Conservation (phyloP, 1,140 invertebrate genomes). For the Helicoverpa armigera region DNA sequence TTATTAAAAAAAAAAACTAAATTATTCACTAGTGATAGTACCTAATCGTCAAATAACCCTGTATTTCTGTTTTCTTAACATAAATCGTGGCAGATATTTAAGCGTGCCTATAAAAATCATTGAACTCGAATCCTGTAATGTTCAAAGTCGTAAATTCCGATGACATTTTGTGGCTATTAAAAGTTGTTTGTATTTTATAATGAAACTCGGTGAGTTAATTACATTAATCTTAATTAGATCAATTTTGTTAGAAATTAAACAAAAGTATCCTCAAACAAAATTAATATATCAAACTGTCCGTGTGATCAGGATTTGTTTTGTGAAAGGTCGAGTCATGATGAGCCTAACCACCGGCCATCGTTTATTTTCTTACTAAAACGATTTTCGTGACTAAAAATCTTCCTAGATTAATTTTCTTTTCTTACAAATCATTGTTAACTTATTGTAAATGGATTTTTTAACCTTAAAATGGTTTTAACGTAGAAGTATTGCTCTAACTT, state of each 20-base stretch:
- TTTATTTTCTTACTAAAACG: constrained; percentile 19
- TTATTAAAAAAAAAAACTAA: too few species aligned
- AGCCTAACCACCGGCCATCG: neutral
- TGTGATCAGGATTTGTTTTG: constrained; percentile 34
- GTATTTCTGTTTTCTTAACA: neutral
- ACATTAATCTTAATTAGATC: constrained; percentile 42
- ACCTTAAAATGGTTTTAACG: too few species aligned
- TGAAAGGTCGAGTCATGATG: constrained; percentile 36
- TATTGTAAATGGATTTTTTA: neutral
- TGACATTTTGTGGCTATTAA: constrained; percentile 33
- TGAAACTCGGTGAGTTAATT: constrained; percentile 35
- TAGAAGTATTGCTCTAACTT: too few species aligned
- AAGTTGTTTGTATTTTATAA: constrained; percentile 42
- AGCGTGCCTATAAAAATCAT: neutral
- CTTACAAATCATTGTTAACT: constrained; percentile 26
- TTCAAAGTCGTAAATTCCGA: constrained; percentile 23
- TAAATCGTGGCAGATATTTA: neutral
- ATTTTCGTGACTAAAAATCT: constrained; percentile 17
- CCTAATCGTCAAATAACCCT: neutral
- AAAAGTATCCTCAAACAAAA: constrained; percentile 26
- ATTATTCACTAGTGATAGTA: too few species aligned
- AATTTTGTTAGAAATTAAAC: constrained; percentile 24
- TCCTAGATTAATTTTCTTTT: constrained; percentile 25
- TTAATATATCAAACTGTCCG: constrained; percentile 39
- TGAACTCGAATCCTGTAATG: constrained; percentile 18